Evolutionary conservation across 2,113 vertebrate genomes (phyloP).

Genomic region (Elachura formosa): DNA sequence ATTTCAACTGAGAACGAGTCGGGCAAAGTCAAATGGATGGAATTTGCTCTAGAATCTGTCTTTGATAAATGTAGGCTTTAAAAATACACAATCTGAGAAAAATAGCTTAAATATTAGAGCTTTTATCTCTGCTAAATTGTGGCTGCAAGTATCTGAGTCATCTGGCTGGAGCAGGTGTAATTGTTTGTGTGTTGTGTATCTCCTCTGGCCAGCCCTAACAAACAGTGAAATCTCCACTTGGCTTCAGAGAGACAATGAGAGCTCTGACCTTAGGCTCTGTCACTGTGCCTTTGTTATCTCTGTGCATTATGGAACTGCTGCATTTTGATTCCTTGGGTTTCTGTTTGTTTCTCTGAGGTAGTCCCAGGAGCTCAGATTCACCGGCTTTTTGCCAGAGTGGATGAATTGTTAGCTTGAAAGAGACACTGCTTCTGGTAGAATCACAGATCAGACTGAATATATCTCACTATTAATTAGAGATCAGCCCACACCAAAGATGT

Average conservation of each 20-base stretch:
- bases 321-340: slow-evolving; percentile 1
- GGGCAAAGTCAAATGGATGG: not conserved
- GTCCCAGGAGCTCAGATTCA: slow-evolving; percentile 20
- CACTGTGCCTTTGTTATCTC: slow-evolving; percentile 19
- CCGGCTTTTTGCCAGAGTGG: rapidly evolving
- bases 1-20: not conserved
- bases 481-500: not conserved
- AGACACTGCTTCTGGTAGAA: not conserved
- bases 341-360: not conserved
- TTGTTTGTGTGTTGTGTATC: not conserved
- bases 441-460: not conserved
- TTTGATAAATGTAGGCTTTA: not conserved
- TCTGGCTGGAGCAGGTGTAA: not conserved
- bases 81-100: slow-evolving; percentile 6
- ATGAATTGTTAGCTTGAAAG: not conserved
- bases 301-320: not conserved
- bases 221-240: not conserved
- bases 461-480: slow-evolving; percentile 29
- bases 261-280: slow-evolving; percentile 48
- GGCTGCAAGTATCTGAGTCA: slow-evolving; percentile 1
- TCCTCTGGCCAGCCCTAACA: not conserved
- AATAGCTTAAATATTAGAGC: not conserved
- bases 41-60: not conserved
- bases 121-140: slow-evolving; percentile 23
- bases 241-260: not conserved